Percentiles rank a stretch among this genome's conserved stretches.
phyloP scores from a whole-genome alignment of 2,113 vertebrate genomes.

The Chunga burmeisteri region DNA sequence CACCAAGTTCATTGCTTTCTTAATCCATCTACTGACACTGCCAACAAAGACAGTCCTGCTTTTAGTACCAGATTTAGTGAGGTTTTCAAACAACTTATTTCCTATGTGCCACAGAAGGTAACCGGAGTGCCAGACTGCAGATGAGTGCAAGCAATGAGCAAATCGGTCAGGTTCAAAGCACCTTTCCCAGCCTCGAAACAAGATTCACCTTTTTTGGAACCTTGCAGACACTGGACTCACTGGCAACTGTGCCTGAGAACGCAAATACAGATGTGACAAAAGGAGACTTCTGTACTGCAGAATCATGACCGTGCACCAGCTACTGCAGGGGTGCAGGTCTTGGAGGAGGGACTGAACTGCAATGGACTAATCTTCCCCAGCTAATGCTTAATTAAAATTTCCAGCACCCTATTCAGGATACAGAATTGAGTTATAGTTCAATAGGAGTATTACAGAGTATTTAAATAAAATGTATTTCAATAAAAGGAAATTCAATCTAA shows the following conservation, averaged over 20 bases:
- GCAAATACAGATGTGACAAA: neutral
- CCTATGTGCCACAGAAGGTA: neutral
- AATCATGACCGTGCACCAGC: rapidly evolving
- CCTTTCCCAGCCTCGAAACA: neutral
- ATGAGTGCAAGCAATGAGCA: neutral
- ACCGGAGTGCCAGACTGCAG: neutral
- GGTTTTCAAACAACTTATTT: neutral
- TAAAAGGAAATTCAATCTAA: neutral
- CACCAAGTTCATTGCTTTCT: neutral
- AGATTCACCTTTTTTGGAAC: neutral
- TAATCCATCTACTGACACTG: neutral
- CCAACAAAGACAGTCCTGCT: neutral
- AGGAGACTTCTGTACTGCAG: neutral
- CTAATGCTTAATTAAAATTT: neutral
- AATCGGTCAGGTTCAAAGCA: neutral
- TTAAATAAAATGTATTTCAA: neutral
- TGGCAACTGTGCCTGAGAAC: neutral
- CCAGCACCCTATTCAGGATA: neutral
- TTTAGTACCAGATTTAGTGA: neutral
- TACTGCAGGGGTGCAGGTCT: neutral
- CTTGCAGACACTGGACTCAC: neutral
- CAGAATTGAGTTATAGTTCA: neutral
- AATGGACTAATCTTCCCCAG: neutral
- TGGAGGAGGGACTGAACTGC: neutral
- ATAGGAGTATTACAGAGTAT: neutral